phyloP scores from a whole-genome alignment of 92 coral and sea anemone genomes.

The Pocillopora grandis region DNA sequence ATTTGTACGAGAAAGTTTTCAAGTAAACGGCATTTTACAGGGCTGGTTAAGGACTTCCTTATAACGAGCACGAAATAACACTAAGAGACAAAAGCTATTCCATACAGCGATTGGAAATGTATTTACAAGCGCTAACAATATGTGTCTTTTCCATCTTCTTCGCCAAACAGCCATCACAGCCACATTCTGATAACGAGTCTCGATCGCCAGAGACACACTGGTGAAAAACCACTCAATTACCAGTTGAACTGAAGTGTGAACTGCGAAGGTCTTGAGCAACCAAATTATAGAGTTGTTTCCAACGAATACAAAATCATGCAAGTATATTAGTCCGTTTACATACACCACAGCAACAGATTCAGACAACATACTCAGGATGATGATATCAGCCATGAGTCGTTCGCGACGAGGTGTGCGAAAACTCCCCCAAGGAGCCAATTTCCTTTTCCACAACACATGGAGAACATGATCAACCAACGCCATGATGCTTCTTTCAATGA shows the following conservation, averaged over 20 bases:
- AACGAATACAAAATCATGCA: background rate
- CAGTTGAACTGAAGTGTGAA: constrained; percentile 19
- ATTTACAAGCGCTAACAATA: background rate
- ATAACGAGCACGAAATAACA: background rate
- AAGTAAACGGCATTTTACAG: background rate
- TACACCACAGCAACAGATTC: constrained; percentile 35
- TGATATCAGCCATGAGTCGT: constrained; percentile 46
- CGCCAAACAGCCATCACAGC: constrained; percentile 51
- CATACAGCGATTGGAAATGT: background rate
- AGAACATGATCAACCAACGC: constrained; percentile 19
- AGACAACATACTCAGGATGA: constrained; percentile 33
- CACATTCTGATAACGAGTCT: constrained; percentile 47
- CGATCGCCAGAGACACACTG: constrained; percentile 35
- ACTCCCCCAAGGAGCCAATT: constrained; percentile 35
- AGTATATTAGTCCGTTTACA: constrained; percentile 19
- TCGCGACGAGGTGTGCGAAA: constrained; percentile 55
- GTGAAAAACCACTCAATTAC: constrained; percentile 47
- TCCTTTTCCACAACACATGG: background rate
- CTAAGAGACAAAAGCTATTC: background rate
- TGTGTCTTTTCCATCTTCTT: constrained; percentile 26
- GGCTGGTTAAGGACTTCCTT: background rate
- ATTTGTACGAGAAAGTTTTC: background rate
- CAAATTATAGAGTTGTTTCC: background rate
- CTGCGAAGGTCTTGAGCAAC: background rate
- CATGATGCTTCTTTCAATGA: constrained; percentile 15